Percentiles rank a stretch among this genome's conserved stretches.
Evolutionary conservation across 2,888 invertebrate species (phyloP).

Genomic region (Crocallis elinguaria): DNA sequence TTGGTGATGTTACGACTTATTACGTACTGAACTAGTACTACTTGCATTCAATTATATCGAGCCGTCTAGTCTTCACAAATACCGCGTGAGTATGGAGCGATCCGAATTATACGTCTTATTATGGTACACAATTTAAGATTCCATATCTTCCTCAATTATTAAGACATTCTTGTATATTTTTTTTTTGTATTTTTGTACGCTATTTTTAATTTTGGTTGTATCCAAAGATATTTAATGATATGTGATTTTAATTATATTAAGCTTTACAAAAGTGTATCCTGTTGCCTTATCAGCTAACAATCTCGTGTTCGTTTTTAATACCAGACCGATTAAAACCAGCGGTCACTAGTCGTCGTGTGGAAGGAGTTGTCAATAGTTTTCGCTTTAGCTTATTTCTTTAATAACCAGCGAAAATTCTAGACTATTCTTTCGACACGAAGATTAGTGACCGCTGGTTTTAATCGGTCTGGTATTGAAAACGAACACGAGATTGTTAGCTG

Average conservation of each 20-base stretch:
- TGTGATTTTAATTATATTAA: slow-evolving; percentile 81
- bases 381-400: too few relatives aligned
- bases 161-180: slow-evolving; percentile 75
- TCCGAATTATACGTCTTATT: slow-evolving; percentile 28
- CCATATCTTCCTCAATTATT: slow-evolving; percentile 54
- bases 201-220: slow-evolving; percentile 78
- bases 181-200: slow-evolving; percentile 82
- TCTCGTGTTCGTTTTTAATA: too few relatives aligned
- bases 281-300: too few relatives aligned
- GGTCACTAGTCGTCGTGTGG: too few relatives aligned
- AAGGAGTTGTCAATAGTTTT: too few relatives aligned
- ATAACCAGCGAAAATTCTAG: too few relatives aligned
- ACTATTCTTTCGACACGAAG: too few relatives aligned
- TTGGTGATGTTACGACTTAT: slow-evolving; percentile 6
- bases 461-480: too few relatives aligned
- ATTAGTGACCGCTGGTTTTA: too few relatives aligned
- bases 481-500: too few relatives aligned
- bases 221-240: slow-evolving; percentile 83
- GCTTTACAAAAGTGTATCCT: slow-evolving; percentile 79
- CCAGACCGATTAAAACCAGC: too few relatives aligned
- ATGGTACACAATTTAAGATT: slow-evolving; percentile 43
- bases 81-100: slow-evolving; percentile 27
- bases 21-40: slow-evolving; percentile 9
- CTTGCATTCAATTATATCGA: slow-evolving; percentile 25
- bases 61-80: slow-evolving; percentile 37